A percentile compares a stretch with the other conserved stretches of the same genome.
Evolutionary conservation across 2,113 vertebrate genomes (phyloP).

Genomic region (Phyllopteryx taeniolatus): DNA sequence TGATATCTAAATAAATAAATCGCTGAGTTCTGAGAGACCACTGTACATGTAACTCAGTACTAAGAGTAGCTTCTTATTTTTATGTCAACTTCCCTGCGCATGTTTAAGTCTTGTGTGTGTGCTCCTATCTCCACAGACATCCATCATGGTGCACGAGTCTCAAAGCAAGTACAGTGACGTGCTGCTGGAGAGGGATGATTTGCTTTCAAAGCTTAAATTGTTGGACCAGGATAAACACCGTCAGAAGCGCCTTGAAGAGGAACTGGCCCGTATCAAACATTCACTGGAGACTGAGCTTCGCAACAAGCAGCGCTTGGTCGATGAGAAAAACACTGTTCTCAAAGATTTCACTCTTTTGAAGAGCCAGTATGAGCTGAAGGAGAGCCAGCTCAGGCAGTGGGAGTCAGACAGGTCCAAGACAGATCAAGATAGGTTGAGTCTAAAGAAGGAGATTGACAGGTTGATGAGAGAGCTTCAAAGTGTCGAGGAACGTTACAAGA

Average conservation of each 20-base stretch:
- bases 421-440: slow-evolving; percentile 78
- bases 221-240: slow-evolving; percentile 88
- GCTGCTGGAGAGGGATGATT: slow-evolving; percentile 83
- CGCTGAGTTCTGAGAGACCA: background rate
- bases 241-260: slow-evolving; percentile 84
- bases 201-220: slow-evolving; percentile 86
- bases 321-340: slow-evolving; percentile 83
- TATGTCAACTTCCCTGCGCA: background rate
- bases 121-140: slow-evolving; percentile 77
- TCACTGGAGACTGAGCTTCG: slow-evolving; percentile 84
- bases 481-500: slow-evolving; percentile 83
- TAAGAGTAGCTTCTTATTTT: background rate
- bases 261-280: slow-evolving; percentile 84
- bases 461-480: slow-evolving; percentile 83
- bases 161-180: slow-evolving; percentile 84
- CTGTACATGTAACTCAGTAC: background rate
- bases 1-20: background rate
- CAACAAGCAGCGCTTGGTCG: slow-evolving; percentile 85
- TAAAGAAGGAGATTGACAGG: slow-evolving; percentile 84
- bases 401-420: slow-evolving; percentile 83
- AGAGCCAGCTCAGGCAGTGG: slow-evolving; percentile 79
- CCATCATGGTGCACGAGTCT: slow-evolving; percentile 82
- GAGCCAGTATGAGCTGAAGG: slow-evolving; percentile 85
- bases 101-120: slow-evolving; percentile 18
- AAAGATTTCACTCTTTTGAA: slow-evolving; percentile 90